Conservation (phyloP, 1,140 invertebrate species). For the Cyclargus thomasi region DNA sequence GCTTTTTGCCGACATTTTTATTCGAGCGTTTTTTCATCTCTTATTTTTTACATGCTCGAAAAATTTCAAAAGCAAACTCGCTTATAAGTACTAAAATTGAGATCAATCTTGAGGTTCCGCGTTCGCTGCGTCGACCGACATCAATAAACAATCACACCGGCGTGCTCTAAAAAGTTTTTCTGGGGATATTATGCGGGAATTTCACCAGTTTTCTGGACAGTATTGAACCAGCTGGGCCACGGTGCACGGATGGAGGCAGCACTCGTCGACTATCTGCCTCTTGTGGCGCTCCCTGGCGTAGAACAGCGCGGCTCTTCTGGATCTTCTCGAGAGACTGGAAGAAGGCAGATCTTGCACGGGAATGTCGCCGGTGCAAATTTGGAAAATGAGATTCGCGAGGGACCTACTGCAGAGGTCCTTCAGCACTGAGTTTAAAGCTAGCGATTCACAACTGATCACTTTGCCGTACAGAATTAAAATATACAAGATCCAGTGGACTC, state of each 20-base stretch:
- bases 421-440: conserved; percentile 44
- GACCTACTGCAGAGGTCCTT: conserved; percentile 45
- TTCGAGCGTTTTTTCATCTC: not conserved
- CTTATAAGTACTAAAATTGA: conserved; percentile 17
- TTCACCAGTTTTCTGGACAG: conserved; percentile 58
- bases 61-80: conserved; percentile 2
- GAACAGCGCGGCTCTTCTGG: conserved; percentile 40
- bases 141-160: conserved; percentile 18
- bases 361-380: conserved; percentile 46
- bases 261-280: conserved; percentile 46
- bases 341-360: conserved; percentile 34
- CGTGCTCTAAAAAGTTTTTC: conserved; percentile 1
- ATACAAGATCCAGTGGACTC: conserved; percentile 41
- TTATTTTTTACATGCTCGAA: not conserved
- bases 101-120: conserved; percentile 22
- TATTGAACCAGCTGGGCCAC: conserved; percentile 54
- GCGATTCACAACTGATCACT: conserved; percentile 39
- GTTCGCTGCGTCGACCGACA: conserved; percentile 17
- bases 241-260: conserved; percentile 47
- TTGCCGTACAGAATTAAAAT: conserved; percentile 38
- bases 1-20: not conserved
- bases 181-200: not conserved
- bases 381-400: conserved; percentile 40
- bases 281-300: conserved; percentile 35
- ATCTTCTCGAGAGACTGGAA: conserved; percentile 32